Conservation (phyloP, 2,888 invertebrate species). For the Meandrusa payeni region DNA sequence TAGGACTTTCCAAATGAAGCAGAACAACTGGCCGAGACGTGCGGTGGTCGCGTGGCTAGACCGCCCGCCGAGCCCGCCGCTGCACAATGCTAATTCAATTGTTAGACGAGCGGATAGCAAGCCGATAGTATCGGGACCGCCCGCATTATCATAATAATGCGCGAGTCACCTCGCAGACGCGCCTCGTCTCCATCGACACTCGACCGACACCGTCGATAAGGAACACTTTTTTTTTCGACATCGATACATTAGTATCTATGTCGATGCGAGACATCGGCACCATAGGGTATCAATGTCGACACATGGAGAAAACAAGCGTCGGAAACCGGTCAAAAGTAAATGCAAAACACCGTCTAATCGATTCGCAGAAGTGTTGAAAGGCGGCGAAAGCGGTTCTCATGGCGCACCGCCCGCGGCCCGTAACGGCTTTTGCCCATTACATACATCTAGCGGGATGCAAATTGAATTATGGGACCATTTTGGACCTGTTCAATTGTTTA, state of each 20-base stretch:
- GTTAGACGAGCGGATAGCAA: conserved; percentile 66
- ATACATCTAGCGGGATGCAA: conserved; percentile 77
- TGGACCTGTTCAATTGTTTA: conserved; percentile 73
- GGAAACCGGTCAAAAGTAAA: conserved; percentile 28
- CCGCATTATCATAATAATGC: conserved; percentile 77
- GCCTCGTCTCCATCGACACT: conserved; percentile 54
- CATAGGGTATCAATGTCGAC: too few species aligned
- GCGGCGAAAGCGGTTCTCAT: conserved; percentile 75
- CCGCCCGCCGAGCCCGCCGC: conserved; percentile 68
- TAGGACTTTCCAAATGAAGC: conserved; percentile 41
- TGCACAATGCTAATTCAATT: conserved; percentile 79
- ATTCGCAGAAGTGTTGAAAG: conserved; percentile 77
- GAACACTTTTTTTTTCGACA: conserved; percentile 23
- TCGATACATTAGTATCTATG: too few species aligned
- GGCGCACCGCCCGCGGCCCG: conserved; percentile 55
- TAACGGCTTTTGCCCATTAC: conserved; percentile 57
- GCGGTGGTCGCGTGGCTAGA: conserved; percentile 69
- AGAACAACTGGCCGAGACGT: conserved; percentile 34
- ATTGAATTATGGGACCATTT: conserved; percentile 79
- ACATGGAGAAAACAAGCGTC: conserved; percentile 10
- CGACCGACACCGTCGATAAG: conserved; percentile 38
- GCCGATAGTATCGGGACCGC: conserved; percentile 64
- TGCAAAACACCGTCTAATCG: conserved; percentile 49
- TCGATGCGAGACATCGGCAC: too few species aligned
- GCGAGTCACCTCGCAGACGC: conserved; percentile 67